Percentiles rank a stretch among this genome's conserved stretches.
Conservation (phyloP, 2,797 vertebrate species). For the Menidia menidia region DNA sequence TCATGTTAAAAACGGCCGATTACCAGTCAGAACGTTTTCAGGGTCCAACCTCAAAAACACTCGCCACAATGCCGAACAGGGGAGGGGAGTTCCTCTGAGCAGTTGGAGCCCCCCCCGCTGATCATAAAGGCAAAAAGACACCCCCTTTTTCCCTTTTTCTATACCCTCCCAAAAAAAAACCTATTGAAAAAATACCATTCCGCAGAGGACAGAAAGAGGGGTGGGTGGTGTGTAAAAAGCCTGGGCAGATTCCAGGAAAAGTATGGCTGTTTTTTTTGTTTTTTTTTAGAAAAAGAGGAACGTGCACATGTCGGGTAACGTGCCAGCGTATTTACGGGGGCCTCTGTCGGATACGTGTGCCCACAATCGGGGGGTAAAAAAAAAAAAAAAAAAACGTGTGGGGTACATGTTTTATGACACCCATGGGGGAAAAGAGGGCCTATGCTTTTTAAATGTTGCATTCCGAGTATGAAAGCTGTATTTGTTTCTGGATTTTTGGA, state of each 20-base stretch:
- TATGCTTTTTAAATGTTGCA: background rate
- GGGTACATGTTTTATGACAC: constrained; percentile 10
- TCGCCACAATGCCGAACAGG: constrained; percentile 47
- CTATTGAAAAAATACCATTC: constrained; percentile 22
- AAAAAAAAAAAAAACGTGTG: background rate
- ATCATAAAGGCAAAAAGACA: constrained; percentile 37
- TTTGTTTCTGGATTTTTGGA: background rate
- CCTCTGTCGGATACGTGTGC: background rate
- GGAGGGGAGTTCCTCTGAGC: constrained; percentile 44
- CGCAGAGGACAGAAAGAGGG: constrained; percentile 7
- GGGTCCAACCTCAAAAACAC: constrained; percentile 62
- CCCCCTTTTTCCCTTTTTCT: constrained; percentile 10
- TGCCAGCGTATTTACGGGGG: constrained; percentile 10
- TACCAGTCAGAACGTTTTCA: constrained; percentile 72
- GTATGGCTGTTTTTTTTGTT: constrained; percentile 35
- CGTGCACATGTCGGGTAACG: constrained; percentile 3
- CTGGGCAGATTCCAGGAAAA: constrained; percentile 43
- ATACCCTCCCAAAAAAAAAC: constrained; percentile 27
- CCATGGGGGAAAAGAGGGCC: background rate
- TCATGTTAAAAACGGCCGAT: constrained; percentile 70
- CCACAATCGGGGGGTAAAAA: constrained; percentile 6
- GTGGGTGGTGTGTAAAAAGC: background rate
- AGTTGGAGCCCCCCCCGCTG: constrained; percentile 48
- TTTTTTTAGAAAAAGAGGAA: constrained; percentile 48
- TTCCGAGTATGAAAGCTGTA: constrained; percentile 4